phyloP scores from a whole-genome alignment of 2,113 vertebrate species.

The Nansenia antarctica region DNA sequence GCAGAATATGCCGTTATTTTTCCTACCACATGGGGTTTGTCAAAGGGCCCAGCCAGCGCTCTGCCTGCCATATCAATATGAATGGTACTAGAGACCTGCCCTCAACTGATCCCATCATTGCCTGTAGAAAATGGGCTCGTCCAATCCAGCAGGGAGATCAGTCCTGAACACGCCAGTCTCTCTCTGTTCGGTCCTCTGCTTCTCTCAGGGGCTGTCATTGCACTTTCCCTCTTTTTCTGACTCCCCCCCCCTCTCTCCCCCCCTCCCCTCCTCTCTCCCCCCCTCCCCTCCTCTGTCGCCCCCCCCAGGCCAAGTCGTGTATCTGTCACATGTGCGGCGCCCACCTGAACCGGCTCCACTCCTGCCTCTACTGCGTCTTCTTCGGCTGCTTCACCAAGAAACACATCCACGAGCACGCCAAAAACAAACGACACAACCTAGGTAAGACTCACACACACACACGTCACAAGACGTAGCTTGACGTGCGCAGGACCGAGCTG shows the following conservation, averaged over 20 bases:
- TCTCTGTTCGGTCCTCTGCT: not conserved
- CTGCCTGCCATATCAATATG: constrained; percentile 27
- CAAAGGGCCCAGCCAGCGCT: constrained; percentile 34
- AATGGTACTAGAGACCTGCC: constrained; percentile 18
- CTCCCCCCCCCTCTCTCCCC: constrained; percentile 3
- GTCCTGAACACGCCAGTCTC: too few species aligned
- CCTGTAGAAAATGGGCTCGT: too few species aligned
- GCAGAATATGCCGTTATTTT: not conserved
- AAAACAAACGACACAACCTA: constrained; percentile 97
- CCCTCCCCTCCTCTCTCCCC: not conserved
- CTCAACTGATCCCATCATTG: constrained; percentile 13
- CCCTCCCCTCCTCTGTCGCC: not conserved
- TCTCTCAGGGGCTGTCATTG: not conserved
- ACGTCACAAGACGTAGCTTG: not conserved
- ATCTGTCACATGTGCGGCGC: constrained; percentile 78
- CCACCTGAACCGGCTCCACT: constrained; percentile 94
- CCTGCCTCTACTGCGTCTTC: constrained; percentile 98
- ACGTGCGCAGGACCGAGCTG: too few species aligned
- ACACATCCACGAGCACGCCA: constrained; percentile 98
- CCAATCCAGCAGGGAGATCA: too few species aligned
- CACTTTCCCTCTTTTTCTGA: not conserved
- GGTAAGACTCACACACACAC: constrained; percentile 76
- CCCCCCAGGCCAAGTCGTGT: constrained; percentile 73
- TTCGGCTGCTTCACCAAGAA: constrained; percentile 99
- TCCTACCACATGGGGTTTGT: constrained; percentile 43